Evolutionary conservation across 2,113 vertebrate species (phyloP), one percentile per base, ranked within the genome.

Genomic region (Zosterops hypoxanthus): DNA sequence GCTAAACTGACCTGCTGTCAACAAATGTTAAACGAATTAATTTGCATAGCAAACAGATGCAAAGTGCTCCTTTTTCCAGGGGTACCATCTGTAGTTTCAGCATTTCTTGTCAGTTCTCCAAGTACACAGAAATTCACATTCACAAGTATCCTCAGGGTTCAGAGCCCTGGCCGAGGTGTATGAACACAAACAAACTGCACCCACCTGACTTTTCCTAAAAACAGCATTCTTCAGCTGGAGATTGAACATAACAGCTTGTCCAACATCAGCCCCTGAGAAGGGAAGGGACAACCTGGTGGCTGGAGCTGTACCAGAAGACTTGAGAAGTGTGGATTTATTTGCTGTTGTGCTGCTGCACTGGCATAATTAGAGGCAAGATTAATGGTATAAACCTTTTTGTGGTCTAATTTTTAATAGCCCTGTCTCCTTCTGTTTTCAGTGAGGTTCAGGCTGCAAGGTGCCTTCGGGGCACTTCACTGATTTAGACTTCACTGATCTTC

Each of bases 1-100:
- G 81, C 81, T 92, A 85, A 97, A 76, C 94, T 97, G 93, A 96
- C 96, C 92, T 93, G 90, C 90, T 96, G 95, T 96, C 94, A 96
- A 71, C 71, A 83, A 95, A 93, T 95, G 93, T 90, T 96, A 86
- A 90, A 78, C 86, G 92, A 92, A 94, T 96, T 93, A 66, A 94
- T 95, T 96, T 96, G 92, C 95, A 94, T 96, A 92, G 85, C 88
- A 97, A 96, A 86, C 93, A 96, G 96, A 96, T 96, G 94, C 92
- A 92, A 63, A 96, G 76, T 90, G 82, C 86, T 94, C 72, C 88
- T 78, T 95, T 94, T 96, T 96, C 92, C 88, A 92, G 88, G 34
- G 39, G 61, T 94, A 56, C 93, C 94, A 96, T 97, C 95, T 97
- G 96, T 84, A 91, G 88, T 47, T 95, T 94, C 72, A 90, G 93